These are phyloP conservation scores for Eclectus roratus DNA, from an alignment of 2,113 vertebrate genomes.

Conservation along the genomic window DNA sequence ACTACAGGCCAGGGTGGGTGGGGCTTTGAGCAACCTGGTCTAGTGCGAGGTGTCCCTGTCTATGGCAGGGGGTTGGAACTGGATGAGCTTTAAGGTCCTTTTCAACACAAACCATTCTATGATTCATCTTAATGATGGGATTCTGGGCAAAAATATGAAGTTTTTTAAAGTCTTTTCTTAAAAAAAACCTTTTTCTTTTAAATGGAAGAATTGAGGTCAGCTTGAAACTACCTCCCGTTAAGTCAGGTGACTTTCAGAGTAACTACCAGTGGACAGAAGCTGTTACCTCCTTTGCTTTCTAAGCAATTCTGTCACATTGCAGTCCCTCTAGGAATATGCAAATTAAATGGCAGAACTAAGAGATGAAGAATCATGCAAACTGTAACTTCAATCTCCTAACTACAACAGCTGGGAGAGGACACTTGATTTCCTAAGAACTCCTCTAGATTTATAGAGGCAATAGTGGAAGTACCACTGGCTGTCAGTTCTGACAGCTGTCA, in stretches of 20 bases:
- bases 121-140: neutral
- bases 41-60: neutral
- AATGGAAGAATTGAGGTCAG: neutral
- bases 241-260: neutral
- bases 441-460: neutral
- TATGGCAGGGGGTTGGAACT: accelerated
- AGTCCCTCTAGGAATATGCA: neutral
- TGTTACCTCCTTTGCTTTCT: neutral
- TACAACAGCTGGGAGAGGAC: neutral
- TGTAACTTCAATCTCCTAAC: neutral
- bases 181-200: neutral
- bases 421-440: neutral
- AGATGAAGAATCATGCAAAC: neutral
- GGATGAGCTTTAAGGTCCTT: neutral
- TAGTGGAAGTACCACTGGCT: neutral
- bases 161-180: neutral
- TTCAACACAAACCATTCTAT: neutral
- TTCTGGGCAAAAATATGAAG: neutral
- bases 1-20: neutral
- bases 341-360: neutral
- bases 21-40: neutral
- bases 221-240: neutral
- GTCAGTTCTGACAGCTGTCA: neutral
- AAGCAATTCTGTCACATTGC: neutral
- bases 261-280: neutral